Conservation (phyloP, 2,113 vertebrate species). For the Speoplatyrhinus poulsoni region DNA sequence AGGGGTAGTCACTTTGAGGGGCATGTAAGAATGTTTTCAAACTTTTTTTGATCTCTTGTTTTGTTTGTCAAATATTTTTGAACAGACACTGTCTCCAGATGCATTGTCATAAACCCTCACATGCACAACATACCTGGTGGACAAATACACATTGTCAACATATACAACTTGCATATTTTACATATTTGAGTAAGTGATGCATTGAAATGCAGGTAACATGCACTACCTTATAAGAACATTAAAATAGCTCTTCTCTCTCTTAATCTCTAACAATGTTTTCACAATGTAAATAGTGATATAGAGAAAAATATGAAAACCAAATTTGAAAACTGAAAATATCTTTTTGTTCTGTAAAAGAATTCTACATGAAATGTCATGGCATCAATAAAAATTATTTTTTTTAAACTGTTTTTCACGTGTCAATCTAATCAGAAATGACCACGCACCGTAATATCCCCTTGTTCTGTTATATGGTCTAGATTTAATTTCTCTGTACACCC, state of each 20-base stretch:
- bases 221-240: slow-evolving; percentile 15
- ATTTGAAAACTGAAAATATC: slow-evolving; percentile 55
- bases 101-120: background rate
- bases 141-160: background rate
- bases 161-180: background rate
- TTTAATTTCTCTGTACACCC: too few species aligned
- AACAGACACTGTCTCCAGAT: background rate
- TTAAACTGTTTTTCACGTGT: background rate
- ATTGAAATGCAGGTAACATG: background rate
- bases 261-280: slow-evolving; percentile 42
- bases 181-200: too few species aligned
- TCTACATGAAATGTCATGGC: slow-evolving; percentile 48
- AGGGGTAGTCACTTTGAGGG: slow-evolving; percentile 13
- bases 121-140: background rate
- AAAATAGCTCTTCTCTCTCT: slow-evolving; percentile 20
- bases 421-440: background rate
- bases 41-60: too few species aligned
- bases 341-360: slow-evolving; percentile 53
- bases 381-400: slow-evolving; percentile 55
- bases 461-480: background rate
- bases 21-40: slow-evolving; percentile 22
- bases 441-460: background rate
- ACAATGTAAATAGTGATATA: slow-evolving; percentile 75
- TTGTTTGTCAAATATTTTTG: too few species aligned
- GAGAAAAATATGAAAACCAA: slow-evolving; percentile 41